These are phyloP conservation scores for Thymallus thymallus DNA, from an alignment of 2,113 vertebrate genomes.

Conservation along the genomic window DNA sequence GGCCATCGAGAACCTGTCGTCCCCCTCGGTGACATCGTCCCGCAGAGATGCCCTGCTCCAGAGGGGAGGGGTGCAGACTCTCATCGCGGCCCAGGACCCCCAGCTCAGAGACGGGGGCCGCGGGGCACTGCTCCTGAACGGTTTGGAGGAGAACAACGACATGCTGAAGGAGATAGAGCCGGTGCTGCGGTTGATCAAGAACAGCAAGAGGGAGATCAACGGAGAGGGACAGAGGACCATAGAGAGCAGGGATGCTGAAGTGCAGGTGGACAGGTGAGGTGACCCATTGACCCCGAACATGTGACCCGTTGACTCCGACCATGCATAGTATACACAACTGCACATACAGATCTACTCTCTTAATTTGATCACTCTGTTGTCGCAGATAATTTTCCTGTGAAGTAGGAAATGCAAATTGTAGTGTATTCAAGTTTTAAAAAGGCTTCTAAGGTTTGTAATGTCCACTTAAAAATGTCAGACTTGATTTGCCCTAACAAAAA, in stretches of 20 bases:
- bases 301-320: too few species aligned
- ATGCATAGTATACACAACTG: too few species aligned
- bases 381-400: too few species aligned
- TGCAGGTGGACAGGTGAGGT: slow-evolving; percentile 93
- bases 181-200: slow-evolving; percentile 84
- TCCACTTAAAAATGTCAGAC: too few species aligned
- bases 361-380: too few species aligned
- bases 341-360: too few species aligned
- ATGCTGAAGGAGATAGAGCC: slow-evolving; percentile 93
- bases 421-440: too few species aligned
- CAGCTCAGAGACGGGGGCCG: slow-evolving; percentile 63
- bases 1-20: slow-evolving; percentile 74
- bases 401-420: too few species aligned
- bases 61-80: slow-evolving; percentile 48
- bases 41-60: slow-evolving; percentile 41
- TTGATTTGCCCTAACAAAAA: too few species aligned
- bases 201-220: slow-evolving; percentile 72
- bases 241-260: slow-evolving; percentile 81
- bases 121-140: slow-evolving; percentile 71
- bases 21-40: slow-evolving; percentile 60
- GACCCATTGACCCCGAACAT: too few species aligned
- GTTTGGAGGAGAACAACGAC: slow-evolving; percentile 79
- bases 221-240: slow-evolving; percentile 74
- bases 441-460: too few species aligned
- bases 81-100: slow-evolving; percentile 56